Base-by-base conservation (phyloP, 2,113 vertebrate genomes). In the Dromaius novaehollandiae region DNA sequence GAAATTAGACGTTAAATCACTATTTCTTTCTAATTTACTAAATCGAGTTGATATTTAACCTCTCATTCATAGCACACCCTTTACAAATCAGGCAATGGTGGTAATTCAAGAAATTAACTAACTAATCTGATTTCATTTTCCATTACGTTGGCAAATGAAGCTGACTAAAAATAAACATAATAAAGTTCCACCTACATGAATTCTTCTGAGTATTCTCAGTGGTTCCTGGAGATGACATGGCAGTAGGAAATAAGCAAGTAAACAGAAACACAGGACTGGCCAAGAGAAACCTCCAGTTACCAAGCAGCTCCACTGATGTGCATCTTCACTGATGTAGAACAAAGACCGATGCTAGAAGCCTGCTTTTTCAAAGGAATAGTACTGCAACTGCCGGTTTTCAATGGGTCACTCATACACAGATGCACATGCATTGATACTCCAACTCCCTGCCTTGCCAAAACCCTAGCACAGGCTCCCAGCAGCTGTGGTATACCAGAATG, bases 201-300 rank as follows among this genome's bases (percentile, higher is more conserved):
- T 98, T 98, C 97, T 98, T 98, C 95, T 98, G 98, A 97, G 98
- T 98, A 97, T 98, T 98, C 94, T 98, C 98, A 78, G 96, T 95
- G 94, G 97, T 96, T 98, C 98, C 98, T 11, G 98, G 98, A 97
- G 98, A 98, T 97, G 99, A 98, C 98, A 99, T 99, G 97, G 97
- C 96, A 94, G 95, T 94, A 94, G 96, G 94, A 95, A 95, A 95
- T 73, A 89, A 82, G 77, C 93, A 96, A 97, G 96, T 93, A 79
- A 97, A 97, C 97, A 97, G 97, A 94, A 97, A 94, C 95, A 92
- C 95, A 74, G 97, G 34, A 92, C 87, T 86, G 96, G 97, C 93
- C 94, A 97, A 97, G 94, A 18, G 92, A 85, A 92, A 95, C 80
- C 96, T 97, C 93, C 90, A 87, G 97, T 97, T 97, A 98, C 88